Evolutionary conservation across 2,113 vertebrate genomes (phyloP), one percentile per base, ranked within the genome.

Genomic region (Theristicus caerulescens): DNA sequence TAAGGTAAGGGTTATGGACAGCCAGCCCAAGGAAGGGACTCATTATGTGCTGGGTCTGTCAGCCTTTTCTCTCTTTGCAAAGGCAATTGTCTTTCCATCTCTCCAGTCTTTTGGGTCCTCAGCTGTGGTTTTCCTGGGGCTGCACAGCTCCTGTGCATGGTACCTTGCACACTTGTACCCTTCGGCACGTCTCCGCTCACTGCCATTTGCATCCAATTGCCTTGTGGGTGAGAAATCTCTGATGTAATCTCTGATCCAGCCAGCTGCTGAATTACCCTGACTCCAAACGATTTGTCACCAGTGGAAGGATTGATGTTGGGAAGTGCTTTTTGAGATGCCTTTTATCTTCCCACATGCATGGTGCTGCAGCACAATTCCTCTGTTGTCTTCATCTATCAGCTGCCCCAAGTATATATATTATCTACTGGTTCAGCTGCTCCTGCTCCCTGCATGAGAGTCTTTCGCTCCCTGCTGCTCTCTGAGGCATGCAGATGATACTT

Each of bases 241-340:
- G 82, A 80, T 80, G 86, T 38, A 51, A 95, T 93, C 46, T 94
- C 62, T 16, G 77, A 59, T 94, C 78, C 82, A 82, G 86, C 76
- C 36, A 72, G 38, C 49, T 83, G 82, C 80, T 34, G 57, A 97
- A 96, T 96, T 90, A 86, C 85, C 88, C 90, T 74, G 92, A 72
- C 94, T 95, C 78, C n/a, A 25, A 3, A 14, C 13, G 13, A 88
- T 90, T 92, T 88, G 86, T 97, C 95, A 94, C 86, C 0, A 2
- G 36, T 47, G 84, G 95, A 91, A 93, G 92, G 93, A 97, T 96
- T 98, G 95, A 96, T 94, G 67, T n/a, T 62, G 59, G 82, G 59
- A 85, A 79, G 82, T 14, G 4, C 70, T 74, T 93, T 84, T 84
- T 7, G 34, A 66, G 52, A 71, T 87, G 92, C 76, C 72, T 95